Evolutionary conservation across 2,797 vertebrate species (phyloP), one percentile per base, ranked within the genome.

Genomic region (Eremophila alpestris): DNA sequence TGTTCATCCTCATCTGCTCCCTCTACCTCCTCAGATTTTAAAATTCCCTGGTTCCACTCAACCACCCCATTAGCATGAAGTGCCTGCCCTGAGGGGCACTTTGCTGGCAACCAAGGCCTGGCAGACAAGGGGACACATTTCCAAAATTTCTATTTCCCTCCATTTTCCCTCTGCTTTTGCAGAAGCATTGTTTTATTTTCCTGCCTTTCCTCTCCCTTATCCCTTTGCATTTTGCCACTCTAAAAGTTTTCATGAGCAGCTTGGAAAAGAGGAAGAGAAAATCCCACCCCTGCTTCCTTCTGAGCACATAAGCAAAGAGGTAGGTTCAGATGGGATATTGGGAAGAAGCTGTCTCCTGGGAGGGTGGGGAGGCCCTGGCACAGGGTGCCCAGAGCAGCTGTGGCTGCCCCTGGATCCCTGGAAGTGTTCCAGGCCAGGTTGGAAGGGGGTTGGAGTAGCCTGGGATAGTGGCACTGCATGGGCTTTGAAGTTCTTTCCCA

Each of bases 291-390:
- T 49, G 65, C 3, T 24, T 40, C 36, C 22, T 64, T 30, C 30
- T 38, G 40, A 52, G 69, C 41, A 32, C 27, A 26, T 0, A 4
- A 65, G 36, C n/a, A 34, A 67, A 60, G 48, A 81, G 7, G 24
- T 1, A 26, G 20, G 7, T 7, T 19, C 23, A 27, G 34, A 48
- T 23, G 1, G 48, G 40, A 67, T 23, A 34, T 5, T 46, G 17
- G 29, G 20, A 4, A 34, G 21, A 0, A 59, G 51, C 26, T n/a
- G 2, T 12, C 40, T 0, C 0, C 19, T 71, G 19, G 0, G 45
- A 80, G 52, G n/a, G n/a, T 34, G 40, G 40, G 9, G 0, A 74
- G 67, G 46, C 20, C 52, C 68, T 80, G 76, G 68, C 60, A 15
- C n/a, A 73, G 58, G 51, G 14, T 64, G 32, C 26, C 26, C 65